Conservation (phyloP, 1,140 invertebrate genomes). For the Macrosteles quadrilineatus region DNA sequence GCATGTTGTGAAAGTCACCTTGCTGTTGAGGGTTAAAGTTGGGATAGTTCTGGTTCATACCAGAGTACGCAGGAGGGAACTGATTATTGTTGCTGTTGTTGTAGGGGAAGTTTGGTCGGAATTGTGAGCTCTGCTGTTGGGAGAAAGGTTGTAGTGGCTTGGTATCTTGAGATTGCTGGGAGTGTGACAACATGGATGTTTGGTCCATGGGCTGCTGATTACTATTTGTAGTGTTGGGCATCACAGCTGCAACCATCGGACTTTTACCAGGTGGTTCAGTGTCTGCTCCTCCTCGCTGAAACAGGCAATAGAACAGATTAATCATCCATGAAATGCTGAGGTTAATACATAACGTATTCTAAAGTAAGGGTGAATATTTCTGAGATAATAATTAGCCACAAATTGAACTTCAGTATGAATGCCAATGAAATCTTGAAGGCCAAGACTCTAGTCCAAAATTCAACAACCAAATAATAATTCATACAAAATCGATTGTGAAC, state of each 20-base stretch:
- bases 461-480: too few relatives aligned
- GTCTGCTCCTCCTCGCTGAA: slow-evolving; percentile 20
- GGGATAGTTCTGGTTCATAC: neutral
- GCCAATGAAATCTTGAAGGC: too few relatives aligned
- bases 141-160: slow-evolving; percentile 43
- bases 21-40: slow-evolving; percentile 21
- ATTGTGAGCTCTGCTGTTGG: slow-evolving; percentile 46
- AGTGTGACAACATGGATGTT: neutral
- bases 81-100: slow-evolving; percentile 38
- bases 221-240: slow-evolving; percentile 35
- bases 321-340: too few relatives aligned
- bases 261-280: slow-evolving; percentile 30
- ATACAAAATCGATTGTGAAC: too few relatives aligned
- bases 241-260: slow-evolving; percentile 42
- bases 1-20: neutral
- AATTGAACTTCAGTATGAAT: too few relatives aligned
- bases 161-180: slow-evolving; percentile 27
- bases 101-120: slow-evolving; percentile 50
- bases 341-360: too few relatives aligned
- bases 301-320: too few relatives aligned
- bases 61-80: slow-evolving; percentile 5
- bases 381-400: too few relatives aligned
- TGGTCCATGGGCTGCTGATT: neutral
- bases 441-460: too few relatives aligned
- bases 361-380: too few relatives aligned